Base-by-base conservation (phyloP, 2,113 vertebrate species). In the Callospermophilus lateralis region DNA sequence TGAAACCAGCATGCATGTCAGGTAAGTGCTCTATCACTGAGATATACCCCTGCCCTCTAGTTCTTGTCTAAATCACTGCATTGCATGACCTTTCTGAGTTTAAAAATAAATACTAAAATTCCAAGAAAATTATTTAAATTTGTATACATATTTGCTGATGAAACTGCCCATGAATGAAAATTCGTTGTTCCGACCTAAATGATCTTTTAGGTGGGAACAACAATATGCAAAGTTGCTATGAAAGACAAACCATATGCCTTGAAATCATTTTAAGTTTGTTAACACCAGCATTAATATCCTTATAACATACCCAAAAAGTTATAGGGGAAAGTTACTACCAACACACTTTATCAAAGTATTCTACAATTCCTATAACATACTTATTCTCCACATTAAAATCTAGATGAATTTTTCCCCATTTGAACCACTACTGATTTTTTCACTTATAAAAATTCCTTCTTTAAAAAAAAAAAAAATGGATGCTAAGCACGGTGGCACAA, bases 41-140 rank as follows among this genome's bases (percentile, higher is more conserved):
- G 55, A 55, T 20, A 55, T 20, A 55, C 55, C 8, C 8, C 58
- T 20, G 58, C 58, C 58, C 22, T 61, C 58, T 39, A 83, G n/a
- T 86, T 42, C 30, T 72, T 37, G 58, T 92, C 30, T 90, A 89
- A 84, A 79, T 63, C 63, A 19, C 9, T 84, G 6, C 16, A 55
- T 34, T 63, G 6, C 63, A 61, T 48, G 65, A 85, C 5, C 53
- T 85, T 13, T 86, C 34, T 51, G 19, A 83, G 42, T 42, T 94
- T 42, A 70, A 94, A 96, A 73, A 89, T 84, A 74, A 96, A 77
- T 30, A 51, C 15, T 51, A 86, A 89, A 89, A 78, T 24, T 78
- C 6, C 32, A 32, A 92, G 11, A 53, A 73, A 92, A 65, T 81
- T 77, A 85, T 72, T 51, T 89, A 84, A 93, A 89, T 16, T 68